A percentile compares a stretch with the other conserved stretches of the same genome.
Evolutionary conservation across 2,113 vertebrate genomes (phyloP).

Genomic region (Misgurnus anguillicaudatus): DNA sequence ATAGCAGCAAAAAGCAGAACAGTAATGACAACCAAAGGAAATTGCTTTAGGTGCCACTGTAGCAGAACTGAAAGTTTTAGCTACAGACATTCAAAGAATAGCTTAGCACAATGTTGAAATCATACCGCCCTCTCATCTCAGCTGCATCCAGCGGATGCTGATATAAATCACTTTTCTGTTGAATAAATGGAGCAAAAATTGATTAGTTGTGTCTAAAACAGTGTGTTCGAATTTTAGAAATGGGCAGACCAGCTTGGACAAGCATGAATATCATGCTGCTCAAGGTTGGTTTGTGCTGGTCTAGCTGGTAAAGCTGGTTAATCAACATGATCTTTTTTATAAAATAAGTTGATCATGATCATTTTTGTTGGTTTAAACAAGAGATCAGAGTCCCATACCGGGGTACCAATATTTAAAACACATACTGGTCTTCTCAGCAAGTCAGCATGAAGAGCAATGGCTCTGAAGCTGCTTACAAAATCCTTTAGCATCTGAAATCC

Average conservation of each 20-base stretch:
- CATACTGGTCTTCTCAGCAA: too few relatives aligned
- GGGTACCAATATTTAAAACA: too few relatives aligned
- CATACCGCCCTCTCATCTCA: not conserved
- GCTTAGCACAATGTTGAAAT: not conserved
- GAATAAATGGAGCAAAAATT: not conserved
- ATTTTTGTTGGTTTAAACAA: too few relatives aligned
- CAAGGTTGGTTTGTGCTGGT: too few relatives aligned
- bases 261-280: too few relatives aligned
- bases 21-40: not conserved
- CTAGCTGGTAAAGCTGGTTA: too few relatives aligned
- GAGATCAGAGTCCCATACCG: too few relatives aligned
- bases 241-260: not conserved
- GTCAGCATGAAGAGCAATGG: too few relatives aligned
- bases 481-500: not conserved
- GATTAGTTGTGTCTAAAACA: not conserved
- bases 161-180: not conserved
- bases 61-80: not conserved
- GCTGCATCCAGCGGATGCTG: not conserved
- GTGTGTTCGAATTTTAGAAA: not conserved
- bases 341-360: too few relatives aligned
- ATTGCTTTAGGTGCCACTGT: not conserved
- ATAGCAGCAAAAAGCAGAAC: slow-evolving; percentile 14
- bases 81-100: not conserved
- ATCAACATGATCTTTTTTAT: too few relatives aligned
- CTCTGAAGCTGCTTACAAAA: not conserved